phyloP scores from a whole-genome alignment of 2,888 invertebrate species.

The Leptinotarsa peninsularis region DNA sequence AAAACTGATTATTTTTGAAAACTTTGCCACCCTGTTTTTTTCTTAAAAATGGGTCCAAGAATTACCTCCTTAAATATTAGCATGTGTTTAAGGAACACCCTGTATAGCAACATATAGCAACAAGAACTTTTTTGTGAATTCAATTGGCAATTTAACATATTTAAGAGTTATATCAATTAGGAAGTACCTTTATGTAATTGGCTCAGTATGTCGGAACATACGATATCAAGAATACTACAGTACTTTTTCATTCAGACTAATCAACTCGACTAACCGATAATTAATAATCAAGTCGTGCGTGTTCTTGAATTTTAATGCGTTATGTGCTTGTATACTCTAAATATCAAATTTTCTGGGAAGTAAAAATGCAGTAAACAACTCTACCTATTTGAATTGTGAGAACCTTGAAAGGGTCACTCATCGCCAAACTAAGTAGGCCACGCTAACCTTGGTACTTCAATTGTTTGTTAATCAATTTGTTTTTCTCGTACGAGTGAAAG shows the following conservation, averaged over 20 bases:
- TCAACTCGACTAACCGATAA: constrained; percentile 20
- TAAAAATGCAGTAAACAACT: constrained; percentile 38
- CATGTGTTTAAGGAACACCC: too few species aligned
- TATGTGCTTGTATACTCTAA: constrained; percentile 28
- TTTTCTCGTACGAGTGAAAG: constrained; percentile 15
- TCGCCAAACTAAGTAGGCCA: constrained; percentile 50
- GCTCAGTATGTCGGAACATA: background rate
- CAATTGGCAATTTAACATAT: background rate
- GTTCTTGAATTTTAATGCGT: constrained; percentile 42
- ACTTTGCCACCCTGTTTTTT: too few species aligned
- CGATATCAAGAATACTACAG: background rate
- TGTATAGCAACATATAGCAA: too few species aligned
- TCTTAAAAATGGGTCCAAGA: too few species aligned
- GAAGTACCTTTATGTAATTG: background rate
- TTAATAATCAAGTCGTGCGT: constrained; percentile 34
- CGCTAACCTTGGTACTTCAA: constrained; percentile 47
- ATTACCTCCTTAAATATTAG: too few species aligned
- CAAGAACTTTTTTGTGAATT: too few species aligned
- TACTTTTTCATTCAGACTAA: background rate
- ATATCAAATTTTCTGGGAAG: constrained; percentile 38
- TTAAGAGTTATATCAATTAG: background rate
- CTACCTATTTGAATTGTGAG: constrained; percentile 19
- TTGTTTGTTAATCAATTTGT: constrained; percentile 41
- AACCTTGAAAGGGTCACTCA: constrained; percentile 51
- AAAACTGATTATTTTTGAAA: too few species aligned